Evolutionary conservation across 2,113 vertebrate genomes (phyloP).

Genomic region (Nycticorax nycticorax): DNA sequence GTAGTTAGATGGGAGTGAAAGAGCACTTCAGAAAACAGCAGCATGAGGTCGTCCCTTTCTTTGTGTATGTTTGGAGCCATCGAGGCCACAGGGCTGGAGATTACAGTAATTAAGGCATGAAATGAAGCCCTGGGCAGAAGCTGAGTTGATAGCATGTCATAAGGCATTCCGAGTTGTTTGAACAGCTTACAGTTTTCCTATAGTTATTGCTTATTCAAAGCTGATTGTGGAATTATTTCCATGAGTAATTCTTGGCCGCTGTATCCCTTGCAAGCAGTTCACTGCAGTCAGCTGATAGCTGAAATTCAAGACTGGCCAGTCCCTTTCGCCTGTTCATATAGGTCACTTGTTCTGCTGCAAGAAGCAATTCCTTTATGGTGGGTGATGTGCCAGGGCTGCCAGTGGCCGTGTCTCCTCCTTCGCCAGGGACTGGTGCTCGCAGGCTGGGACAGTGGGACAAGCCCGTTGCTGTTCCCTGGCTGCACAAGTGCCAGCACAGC

Average conservation of each 20-base stretch:
- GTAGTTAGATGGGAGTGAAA: not conserved
- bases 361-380: not conserved
- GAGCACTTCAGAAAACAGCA: not conserved
- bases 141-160: not conserved
- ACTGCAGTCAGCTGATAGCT: conserved; percentile 7
- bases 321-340: not conserved
- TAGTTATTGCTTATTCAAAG: conserved; percentile 40
- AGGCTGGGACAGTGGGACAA: not conserved
- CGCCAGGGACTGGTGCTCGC: accelerated
- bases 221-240: conserved; percentile 46
- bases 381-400: not conserved
- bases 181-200: conserved; percentile 40
- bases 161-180: not conserved
- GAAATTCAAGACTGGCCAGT: not conserved
- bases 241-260: conserved; percentile 33
- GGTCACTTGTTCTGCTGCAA: not conserved
- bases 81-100: not conserved
- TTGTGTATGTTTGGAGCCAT: not conserved
- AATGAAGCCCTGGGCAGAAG: not conserved
- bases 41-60: not conserved
- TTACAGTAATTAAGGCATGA: not conserved
- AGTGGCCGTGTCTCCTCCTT: accelerated
- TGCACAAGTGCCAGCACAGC: not conserved
- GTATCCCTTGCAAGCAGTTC: not conserved
- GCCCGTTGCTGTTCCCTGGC: not conserved